Evolutionary conservation across 2,888 invertebrate species (phyloP).

Genomic region (Ormyrus labotus): DNA sequence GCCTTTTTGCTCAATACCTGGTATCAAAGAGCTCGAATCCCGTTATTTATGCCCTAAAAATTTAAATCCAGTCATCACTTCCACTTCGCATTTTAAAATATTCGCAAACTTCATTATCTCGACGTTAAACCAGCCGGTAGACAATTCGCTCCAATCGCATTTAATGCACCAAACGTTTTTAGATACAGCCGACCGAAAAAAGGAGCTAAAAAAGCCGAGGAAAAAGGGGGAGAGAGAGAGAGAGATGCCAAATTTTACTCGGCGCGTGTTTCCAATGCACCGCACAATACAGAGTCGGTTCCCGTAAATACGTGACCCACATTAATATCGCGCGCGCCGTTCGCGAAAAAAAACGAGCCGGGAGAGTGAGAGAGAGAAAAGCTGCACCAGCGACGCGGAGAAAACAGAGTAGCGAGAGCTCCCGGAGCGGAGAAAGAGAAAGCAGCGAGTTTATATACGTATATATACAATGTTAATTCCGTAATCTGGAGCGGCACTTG

Average conservation of each 20-base stretch:
- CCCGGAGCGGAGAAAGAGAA: not conserved
- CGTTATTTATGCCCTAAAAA: no score
- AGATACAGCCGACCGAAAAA: not conserved
- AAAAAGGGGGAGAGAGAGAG: not conserved
- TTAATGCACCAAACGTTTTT: conserved; percentile 4
- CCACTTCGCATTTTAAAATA: not conserved
- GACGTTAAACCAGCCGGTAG: not conserved
- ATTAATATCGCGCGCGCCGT: conserved; percentile 29
- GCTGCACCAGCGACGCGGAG: no score
- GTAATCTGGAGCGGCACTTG: conserved; percentile 40
- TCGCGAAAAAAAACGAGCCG: conserved; percentile 3
- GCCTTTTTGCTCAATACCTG: no score
- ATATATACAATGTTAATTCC: conserved; percentile 27
- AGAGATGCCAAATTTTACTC: conserved; percentile 21
- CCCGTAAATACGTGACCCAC: conserved; percentile 47
- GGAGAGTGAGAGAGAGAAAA: no score
- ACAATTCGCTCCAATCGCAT: conserved; percentile 8
- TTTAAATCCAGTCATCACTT: no score
- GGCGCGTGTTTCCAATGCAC: conserved; percentile 33
- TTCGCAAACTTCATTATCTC: not conserved
- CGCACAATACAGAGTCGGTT: conserved; percentile 14
- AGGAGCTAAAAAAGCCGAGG: not conserved
- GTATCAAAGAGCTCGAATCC: no score
- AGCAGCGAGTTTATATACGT: not conserved
- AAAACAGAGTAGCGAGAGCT: not conserved